Evolutionary conservation across 2,113 vertebrate species (phyloP).

Genomic region (Ascaphus truei): DNA sequence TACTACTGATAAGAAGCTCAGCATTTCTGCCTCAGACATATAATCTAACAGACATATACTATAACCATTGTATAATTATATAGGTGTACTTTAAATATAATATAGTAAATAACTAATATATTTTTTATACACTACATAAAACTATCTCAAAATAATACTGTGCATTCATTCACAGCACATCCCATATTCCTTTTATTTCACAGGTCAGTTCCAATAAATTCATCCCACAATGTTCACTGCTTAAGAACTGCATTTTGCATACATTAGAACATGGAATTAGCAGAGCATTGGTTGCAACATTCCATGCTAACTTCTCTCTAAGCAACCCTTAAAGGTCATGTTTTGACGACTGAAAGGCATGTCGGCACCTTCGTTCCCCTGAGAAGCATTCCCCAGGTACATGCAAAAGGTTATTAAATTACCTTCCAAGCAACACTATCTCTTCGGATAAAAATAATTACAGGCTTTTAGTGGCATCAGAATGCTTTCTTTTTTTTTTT

Average conservation of each 20-base stretch:
- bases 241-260: constrained; percentile 76
- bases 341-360: constrained; percentile 99
- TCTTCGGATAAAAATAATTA: constrained; percentile 98
- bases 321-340: constrained; percentile 99
- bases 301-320: constrained; percentile 96
- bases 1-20: constrained; percentile 18
- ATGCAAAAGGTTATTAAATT: constrained; percentile 99
- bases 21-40: not conserved
- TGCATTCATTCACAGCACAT: too few species aligned
- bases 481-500: constrained; percentile 79
- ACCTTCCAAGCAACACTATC: constrained; percentile 92
- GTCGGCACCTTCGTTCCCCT: constrained; percentile 97
- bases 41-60: constrained; percentile 10
- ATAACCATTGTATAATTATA: constrained; percentile 1
- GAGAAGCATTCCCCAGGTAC: constrained; percentile 99
- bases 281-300: constrained; percentile 82
- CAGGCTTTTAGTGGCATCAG: constrained; percentile 92
- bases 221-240: constrained; percentile 73
- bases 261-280: constrained; percentile 97
- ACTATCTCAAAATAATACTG: not conserved
- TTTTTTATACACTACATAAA: constrained; percentile 44
- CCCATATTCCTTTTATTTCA: constrained; percentile 68
- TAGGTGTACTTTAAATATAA: constrained; percentile 39
- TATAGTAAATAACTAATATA: constrained; percentile 45
- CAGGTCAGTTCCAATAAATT: constrained; percentile 72